Evolutionary conservation across 2,888 invertebrate species (phyloP).

Genomic region (Lagria hirta): DNA sequence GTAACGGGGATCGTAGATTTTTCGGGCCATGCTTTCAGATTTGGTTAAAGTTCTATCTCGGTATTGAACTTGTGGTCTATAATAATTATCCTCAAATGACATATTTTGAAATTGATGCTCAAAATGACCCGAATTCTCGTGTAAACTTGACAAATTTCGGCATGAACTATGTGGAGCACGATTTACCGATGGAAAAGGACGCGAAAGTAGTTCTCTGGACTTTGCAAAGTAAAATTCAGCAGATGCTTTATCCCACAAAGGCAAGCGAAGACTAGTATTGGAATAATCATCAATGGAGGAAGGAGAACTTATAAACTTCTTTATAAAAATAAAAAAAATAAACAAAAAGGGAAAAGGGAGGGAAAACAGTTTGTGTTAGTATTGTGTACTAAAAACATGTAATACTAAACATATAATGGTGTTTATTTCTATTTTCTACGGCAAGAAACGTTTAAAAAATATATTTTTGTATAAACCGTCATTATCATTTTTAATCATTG

Average conservation of each 20-base stretch:
- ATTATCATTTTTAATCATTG: too few relatives aligned
- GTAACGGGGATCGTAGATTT: slow-evolving; percentile 47
- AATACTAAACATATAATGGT: slow-evolving; percentile 10
- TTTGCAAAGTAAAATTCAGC: slow-evolving; percentile 74
- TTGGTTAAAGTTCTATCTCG: slow-evolving; percentile 52
- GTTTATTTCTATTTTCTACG: too few relatives aligned
- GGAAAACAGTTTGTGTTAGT: slow-evolving; percentile 39
- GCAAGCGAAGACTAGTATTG: slow-evolving; percentile 57
- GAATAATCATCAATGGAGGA: slow-evolving; percentile 58
- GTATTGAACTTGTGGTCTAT: slow-evolving; percentile 38
- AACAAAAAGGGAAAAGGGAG: slow-evolving; percentile 28
- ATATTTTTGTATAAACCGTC: too few relatives aligned
- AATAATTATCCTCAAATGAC: slow-evolving; percentile 43
- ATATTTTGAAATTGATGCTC: slow-evolving; percentile 44
- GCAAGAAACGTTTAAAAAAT: too few relatives aligned
- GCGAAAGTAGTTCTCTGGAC: slow-evolving; percentile 67
- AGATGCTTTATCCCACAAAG: slow-evolving; percentile 72
- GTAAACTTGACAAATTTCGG: slow-evolving; percentile 42
- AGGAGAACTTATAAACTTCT: slow-evolving; percentile 55
- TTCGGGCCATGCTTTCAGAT: slow-evolving; percentile 53
- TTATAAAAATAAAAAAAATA: slow-evolving; percentile 30
- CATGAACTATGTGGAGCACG: slow-evolving; percentile 47
- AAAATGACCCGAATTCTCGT: slow-evolving; percentile 34
- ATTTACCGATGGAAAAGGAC: slow-evolving; percentile 55
- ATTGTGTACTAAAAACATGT: slow-evolving; percentile 23